Evolutionary conservation across 2,888 invertebrate genomes (phyloP).

Genomic region (Andrena minutula): DNA sequence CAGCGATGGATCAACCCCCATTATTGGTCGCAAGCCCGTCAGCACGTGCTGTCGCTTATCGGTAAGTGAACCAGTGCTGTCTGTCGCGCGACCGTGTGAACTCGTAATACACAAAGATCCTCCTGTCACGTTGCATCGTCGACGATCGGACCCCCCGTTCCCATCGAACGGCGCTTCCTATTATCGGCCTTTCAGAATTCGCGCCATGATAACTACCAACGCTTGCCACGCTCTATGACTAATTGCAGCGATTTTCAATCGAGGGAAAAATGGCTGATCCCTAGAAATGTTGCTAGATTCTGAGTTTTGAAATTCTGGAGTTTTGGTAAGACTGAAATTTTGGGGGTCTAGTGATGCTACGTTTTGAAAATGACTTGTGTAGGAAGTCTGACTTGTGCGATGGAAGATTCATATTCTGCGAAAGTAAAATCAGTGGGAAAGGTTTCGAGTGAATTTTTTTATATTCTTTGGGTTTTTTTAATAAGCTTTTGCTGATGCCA

Average conservation of each 20-base stretch:
- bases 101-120: constrained; percentile 36
- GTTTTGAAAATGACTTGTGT: too few relatives aligned
- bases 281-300: too few relatives aligned
- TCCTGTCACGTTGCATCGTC: not conserved
- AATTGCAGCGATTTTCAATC: not conserved
- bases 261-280: too few relatives aligned
- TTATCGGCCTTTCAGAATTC: constrained; percentile 1
- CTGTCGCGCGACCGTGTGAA: constrained; percentile 52
- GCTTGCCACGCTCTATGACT: not conserved
- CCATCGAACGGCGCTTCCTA: not conserved
- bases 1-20: constrained; percentile 29
- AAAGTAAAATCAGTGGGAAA: too few relatives aligned
- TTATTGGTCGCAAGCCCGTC: constrained; percentile 10
- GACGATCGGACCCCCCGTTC: not conserved
- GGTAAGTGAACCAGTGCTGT: constrained; percentile 43
- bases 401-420: too few relatives aligned
- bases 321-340: too few relatives aligned
- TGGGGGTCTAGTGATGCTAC: too few relatives aligned
- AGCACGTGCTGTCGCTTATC: constrained; percentile 55
- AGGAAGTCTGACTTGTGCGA: too few relatives aligned
- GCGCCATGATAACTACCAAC: not conserved
- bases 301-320: too few relatives aligned
- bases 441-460: too few relatives aligned
- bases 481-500: too few relatives aligned
- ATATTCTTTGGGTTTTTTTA: too few relatives aligned